phyloP scores from a whole-genome alignment of 2,888 invertebrate genomes.

The Lycophotia porphyrea region DNA sequence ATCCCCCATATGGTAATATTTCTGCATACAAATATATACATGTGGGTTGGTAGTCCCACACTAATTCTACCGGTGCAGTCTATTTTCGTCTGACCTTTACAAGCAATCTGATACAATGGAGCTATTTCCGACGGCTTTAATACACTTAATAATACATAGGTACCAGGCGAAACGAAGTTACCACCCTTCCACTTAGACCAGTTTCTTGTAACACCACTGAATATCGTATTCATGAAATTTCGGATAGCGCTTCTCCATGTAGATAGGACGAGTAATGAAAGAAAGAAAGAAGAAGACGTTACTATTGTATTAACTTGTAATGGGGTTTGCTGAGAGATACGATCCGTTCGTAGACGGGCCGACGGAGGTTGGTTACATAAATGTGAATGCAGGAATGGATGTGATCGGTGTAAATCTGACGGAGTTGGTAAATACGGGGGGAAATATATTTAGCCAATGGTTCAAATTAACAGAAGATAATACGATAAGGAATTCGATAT shows the following conservation, averaged over 20 bases:
- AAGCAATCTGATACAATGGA: constrained; percentile 1
- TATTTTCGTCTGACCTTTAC: constrained; percentile 40
- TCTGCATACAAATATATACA: neutral
- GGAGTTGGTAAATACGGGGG: neutral
- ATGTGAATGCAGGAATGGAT: constrained; percentile 2
- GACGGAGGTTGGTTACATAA: neutral
- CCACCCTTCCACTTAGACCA: constrained; percentile 8
- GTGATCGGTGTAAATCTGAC: neutral
- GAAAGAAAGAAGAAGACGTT: constrained; percentile 14
- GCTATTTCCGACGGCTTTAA: constrained; percentile 21
- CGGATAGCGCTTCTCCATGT: neutral
- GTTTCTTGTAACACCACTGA: constrained; percentile 22
- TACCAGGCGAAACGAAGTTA: neutral
- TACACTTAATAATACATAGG: constrained; percentile 36
- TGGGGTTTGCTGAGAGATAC: constrained; percentile 15
- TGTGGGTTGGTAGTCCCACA: neutral
- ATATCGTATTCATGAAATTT: constrained; percentile 57
- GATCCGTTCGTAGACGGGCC: too few relatives aligned
- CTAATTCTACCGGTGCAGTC: neutral
- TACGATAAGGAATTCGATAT: neutral
- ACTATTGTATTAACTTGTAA: constrained; percentile 45
- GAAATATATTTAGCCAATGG: neutral
- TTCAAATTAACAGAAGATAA: neutral
- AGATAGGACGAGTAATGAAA: constrained; percentile 24
- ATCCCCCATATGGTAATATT: too few relatives aligned